These are phyloP conservation scores for Xiphophorus birchmanni DNA, from an alignment of 2,797 vertebrate genomes.

Conservation along the genomic window DNA sequence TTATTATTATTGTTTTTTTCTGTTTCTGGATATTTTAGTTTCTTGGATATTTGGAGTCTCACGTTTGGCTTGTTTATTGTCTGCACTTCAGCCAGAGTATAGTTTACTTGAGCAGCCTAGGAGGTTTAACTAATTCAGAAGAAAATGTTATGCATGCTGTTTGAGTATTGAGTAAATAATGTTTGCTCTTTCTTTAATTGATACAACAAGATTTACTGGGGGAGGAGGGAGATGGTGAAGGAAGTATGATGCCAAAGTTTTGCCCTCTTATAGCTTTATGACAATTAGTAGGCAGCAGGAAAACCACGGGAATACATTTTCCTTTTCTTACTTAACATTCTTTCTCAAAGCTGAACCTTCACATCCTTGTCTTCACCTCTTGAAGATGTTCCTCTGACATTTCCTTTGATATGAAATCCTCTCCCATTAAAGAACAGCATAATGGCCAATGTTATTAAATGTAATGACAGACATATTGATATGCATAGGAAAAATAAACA, in stretches of 20 bases:
- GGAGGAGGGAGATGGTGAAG: neutral
- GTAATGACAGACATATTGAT: neutral
- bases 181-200: slow-evolving; percentile 31
- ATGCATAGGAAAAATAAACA: neutral
- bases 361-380: neutral
- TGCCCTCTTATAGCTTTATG: neutral
- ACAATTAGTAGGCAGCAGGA: neutral
- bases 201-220: neutral
- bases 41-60: slow-evolving; percentile 52
- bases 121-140: slow-evolving; percentile 38
- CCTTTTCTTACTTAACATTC: neutral
- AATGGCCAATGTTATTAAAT: neutral
- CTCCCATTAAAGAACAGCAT: neutral
- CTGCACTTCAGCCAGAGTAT: slow-evolving; percentile 39
- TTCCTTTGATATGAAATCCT: neutral
- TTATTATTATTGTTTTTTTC: slow-evolving; percentile 18
- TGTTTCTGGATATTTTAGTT: slow-evolving; percentile 48
- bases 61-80: slow-evolving; percentile 67
- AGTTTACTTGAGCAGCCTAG: slow-evolving; percentile 36
- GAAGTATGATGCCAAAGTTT: neutral
- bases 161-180: slow-evolving; percentile 24
- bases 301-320: neutral
- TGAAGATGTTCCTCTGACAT: neutral
- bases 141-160: slow-evolving; percentile 34
- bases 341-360: neutral